These are phyloP conservation scores for Rhynchophorus ferrugineus DNA, from an alignment of 1,140 invertebrate genomes.

Conservation along the genomic window DNA sequence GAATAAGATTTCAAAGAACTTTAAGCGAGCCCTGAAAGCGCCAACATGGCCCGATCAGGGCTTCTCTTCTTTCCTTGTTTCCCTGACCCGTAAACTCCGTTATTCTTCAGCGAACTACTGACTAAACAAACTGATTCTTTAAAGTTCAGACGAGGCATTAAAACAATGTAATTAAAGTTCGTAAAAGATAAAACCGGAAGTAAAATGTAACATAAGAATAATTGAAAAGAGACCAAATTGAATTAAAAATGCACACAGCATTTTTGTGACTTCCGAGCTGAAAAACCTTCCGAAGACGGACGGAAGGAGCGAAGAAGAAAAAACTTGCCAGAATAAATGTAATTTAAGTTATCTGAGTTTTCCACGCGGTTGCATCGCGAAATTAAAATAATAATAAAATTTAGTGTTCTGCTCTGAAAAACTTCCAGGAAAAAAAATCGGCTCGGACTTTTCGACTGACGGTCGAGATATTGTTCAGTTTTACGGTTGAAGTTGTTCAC, in stretches of 20 bases:
- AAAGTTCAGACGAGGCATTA: too few species aligned
- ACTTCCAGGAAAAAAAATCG: not conserved
- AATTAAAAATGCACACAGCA: constrained; percentile 6
- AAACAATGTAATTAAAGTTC: constrained; percentile 5
- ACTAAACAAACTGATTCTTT: too few species aligned
- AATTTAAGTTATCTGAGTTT: constrained; percentile 31
- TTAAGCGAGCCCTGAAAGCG: too few species aligned
- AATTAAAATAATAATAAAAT: constrained; percentile 36
- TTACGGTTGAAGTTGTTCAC: not conserved
- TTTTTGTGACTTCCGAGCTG: not conserved
- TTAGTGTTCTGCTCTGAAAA: not conserved
- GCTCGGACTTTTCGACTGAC: constrained; percentile 9
- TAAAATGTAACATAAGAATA: constrained; percentile 10
- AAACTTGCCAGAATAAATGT: constrained; percentile 9
- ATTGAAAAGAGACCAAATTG: constrained; percentile 7
- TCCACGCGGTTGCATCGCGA: constrained; percentile 28
- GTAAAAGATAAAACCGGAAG: not conserved
- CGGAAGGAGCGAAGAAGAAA: not conserved
- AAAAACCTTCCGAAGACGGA: constrained; percentile 5
- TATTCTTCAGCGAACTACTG: too few species aligned
- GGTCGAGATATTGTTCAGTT: not conserved
- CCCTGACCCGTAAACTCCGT: too few species aligned
- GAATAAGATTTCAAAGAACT: too few species aligned
- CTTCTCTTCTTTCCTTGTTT: too few species aligned
- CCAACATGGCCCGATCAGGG: too few species aligned